A percentile compares a stretch with the other conserved stretches of the same genome.
Evolutionary conservation across 2,888 invertebrate species (phyloP).

Genomic region (Gonocerus acuteangulatus): DNA sequence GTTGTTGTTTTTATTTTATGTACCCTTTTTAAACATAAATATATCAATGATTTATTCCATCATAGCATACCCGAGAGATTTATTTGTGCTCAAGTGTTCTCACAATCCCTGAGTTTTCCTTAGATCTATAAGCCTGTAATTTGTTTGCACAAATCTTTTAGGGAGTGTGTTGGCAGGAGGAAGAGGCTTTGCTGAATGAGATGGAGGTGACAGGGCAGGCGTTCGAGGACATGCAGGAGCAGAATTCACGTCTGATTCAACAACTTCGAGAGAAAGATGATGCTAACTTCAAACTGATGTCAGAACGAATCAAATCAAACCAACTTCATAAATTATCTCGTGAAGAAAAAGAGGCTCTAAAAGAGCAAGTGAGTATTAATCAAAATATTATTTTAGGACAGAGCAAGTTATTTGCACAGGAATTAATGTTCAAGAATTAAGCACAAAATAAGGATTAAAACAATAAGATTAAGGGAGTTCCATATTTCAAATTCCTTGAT

Average conservation of each 20-base stretch:
- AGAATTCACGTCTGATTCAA: conserved; percentile 89
- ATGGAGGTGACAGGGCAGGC: conserved; percentile 99
- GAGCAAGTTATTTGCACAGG: too few relatives aligned
- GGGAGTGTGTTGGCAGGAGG: conserved; percentile 55
- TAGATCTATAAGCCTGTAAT: not conserved
- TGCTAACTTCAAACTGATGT: conserved; percentile 97
- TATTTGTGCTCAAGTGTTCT: conserved; percentile 1
- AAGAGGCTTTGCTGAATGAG: conserved; percentile 92
- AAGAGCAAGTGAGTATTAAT: conserved; percentile 62
- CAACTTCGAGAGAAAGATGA: conserved; percentile 95
- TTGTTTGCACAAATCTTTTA: conserved; percentile 14
- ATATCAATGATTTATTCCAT: too few relatives aligned
- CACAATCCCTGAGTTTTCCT: not conserved
- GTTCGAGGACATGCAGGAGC: conserved; percentile 98
- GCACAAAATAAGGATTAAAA: too few relatives aligned
- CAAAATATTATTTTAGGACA: too few relatives aligned
- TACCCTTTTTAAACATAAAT: too few relatives aligned
- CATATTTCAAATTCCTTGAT: too few relatives aligned
- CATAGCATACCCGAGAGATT: too few relatives aligned
- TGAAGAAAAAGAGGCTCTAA: conserved; percentile 89
- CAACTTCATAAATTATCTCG: conserved; percentile 87
- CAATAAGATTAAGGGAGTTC: too few relatives aligned
- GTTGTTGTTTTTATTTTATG: too few relatives aligned
- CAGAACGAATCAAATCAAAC: conserved; percentile 90
- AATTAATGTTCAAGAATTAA: too few relatives aligned